Percentiles rank a stretch among this genome's conserved stretches.
Conservation (phyloP, 2,797 vertebrate species). For the Tragopan temminckii region DNA sequence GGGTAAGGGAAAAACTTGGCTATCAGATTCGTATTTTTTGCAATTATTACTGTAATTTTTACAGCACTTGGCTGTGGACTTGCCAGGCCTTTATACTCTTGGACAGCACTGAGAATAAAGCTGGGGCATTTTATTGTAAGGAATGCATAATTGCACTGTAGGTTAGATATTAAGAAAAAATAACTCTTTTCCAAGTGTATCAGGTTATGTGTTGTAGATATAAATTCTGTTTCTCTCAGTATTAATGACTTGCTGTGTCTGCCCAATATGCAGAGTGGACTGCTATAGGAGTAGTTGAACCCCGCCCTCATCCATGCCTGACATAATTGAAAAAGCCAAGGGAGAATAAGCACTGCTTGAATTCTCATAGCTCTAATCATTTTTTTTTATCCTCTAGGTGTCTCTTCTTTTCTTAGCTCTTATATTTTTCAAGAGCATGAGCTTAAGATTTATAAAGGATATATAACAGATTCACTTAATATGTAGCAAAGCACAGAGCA, state of each 20-base stretch:
- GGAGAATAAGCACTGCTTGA: conserved; percentile 22
- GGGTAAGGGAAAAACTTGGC: not conserved
- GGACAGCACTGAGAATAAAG: not conserved
- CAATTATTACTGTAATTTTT: not conserved
- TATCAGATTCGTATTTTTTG: not conserved
- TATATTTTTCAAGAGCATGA: not conserved
- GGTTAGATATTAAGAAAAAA: not conserved
- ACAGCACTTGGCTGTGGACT: not conserved
- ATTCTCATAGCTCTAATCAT: not conserved
- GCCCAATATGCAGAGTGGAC: not conserved
- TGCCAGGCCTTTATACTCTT: not conserved
- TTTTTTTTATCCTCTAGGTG: conserved; percentile 19
- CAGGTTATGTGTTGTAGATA: not conserved
- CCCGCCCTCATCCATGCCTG: not conserved
- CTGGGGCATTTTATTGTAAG: not conserved
- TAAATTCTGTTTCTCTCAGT: not conserved
- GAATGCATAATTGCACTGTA: not conserved
- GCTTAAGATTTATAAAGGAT: conserved; percentile 41
- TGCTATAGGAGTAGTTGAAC: not conserved
- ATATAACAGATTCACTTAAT: conserved; percentile 40
- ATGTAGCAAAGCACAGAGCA: conserved; percentile 2
- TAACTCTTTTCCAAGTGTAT: not conserved
- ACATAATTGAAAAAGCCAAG: conserved; percentile 19
- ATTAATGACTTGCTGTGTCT: not conserved
- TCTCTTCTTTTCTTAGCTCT: conserved; percentile 4